These are phyloP conservation scores for Ichneumoninae sp. DNA, from an alignment of 2,888 invertebrate species.

Conservation along the genomic window DNA sequence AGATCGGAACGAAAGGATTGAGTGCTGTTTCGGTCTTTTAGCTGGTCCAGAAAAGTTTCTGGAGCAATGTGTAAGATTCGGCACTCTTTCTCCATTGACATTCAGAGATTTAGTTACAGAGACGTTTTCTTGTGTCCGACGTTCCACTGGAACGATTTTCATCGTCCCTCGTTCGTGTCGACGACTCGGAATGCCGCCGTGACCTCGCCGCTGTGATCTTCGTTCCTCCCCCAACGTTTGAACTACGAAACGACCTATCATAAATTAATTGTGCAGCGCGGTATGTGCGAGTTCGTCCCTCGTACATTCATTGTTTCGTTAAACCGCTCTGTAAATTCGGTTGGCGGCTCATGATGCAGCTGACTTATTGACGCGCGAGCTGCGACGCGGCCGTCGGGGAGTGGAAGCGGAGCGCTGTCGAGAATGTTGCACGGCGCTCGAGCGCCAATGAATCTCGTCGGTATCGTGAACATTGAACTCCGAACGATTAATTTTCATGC, in stretches of 20 bases:
- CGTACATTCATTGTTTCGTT: constrained; percentile 69
- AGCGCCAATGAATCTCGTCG: not conserved
- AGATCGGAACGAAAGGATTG: no score
- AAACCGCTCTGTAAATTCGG: constrained; percentile 70
- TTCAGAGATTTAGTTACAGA: not conserved
- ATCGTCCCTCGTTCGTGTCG: constrained; percentile 18
- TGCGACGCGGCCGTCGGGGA: not conserved
- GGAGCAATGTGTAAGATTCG: not conserved
- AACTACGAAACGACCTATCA: constrained; percentile 61
- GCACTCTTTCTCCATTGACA: not conserved
- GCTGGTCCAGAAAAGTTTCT: not conserved
- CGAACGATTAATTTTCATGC: not conserved
- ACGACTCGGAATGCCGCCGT: constrained; percentile 46
- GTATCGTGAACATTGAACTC: not conserved
- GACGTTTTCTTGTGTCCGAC: constrained; percentile 10
- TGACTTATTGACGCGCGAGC: not conserved
- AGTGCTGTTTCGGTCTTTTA: no score
- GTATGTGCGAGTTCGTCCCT: constrained; percentile 32
- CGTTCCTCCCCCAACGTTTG: constrained; percentile 35
- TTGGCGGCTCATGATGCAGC: constrained; percentile 24
- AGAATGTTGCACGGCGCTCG: not conserved
- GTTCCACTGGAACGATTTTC: constrained; percentile 6
- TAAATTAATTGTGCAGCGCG: constrained; percentile 66
- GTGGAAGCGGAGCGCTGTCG: not conserved
- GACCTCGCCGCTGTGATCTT: constrained; percentile 29